Evolutionary conservation across 2,113 vertebrate species (phyloP).

Genomic region (Etheostoma spectabile): DNA sequence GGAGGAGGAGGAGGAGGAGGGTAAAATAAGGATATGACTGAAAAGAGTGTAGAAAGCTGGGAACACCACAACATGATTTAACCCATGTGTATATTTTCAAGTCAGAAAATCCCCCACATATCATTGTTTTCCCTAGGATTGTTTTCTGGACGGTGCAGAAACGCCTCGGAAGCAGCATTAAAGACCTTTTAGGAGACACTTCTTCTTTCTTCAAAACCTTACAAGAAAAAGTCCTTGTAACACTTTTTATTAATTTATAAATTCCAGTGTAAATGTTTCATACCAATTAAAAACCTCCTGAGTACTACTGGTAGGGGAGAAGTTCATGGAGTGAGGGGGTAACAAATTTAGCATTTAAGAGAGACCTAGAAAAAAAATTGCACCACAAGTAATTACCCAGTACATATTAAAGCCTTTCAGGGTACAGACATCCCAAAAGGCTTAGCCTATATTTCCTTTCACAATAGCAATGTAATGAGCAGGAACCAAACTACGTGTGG

Average conservation of each 20-base stretch:
- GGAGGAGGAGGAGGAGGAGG: slow-evolving; percentile 34
- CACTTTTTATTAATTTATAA: not conserved
- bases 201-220: too few species aligned
- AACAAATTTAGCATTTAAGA: not conserved
- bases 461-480: not conserved
- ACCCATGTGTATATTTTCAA: not conserved
- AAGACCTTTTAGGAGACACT: not conserved
- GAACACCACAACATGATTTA: slow-evolving; percentile 9
- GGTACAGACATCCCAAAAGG: not conserved
- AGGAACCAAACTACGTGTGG: not conserved
- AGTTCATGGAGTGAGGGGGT: not conserved
- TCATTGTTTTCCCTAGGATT: not conserved
- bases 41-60: slow-evolving; percentile 32
- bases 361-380: not conserved
- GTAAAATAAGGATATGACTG: slow-evolving; percentile 25
- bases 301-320: not conserved
- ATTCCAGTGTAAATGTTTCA: not conserved
- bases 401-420: not conserved
- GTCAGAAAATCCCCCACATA: not conserved
- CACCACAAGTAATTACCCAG: not conserved
- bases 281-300: not conserved
- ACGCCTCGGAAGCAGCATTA: not conserved
- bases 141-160: not conserved
- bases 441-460: not conserved
- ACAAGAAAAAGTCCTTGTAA: too few species aligned